Evolutionary conservation across 2,888 invertebrate genomes (phyloP), one percentile per base, ranked within the genome.

Genomic region (Lochmaea capreae): DNA sequence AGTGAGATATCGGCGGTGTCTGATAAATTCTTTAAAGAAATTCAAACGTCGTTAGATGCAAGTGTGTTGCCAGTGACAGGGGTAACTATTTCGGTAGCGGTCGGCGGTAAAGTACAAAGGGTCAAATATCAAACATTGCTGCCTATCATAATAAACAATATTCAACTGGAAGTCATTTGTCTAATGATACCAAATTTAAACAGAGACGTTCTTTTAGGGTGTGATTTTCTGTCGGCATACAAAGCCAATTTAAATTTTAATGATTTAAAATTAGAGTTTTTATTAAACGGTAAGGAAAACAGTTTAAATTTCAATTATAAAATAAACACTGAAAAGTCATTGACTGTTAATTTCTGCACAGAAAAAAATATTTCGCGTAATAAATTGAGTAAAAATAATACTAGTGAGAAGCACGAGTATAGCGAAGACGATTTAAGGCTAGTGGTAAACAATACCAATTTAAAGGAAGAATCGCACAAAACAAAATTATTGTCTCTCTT

Each of bases 1-100:
- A 67, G 67, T 18, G 72, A 72, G n/a, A 57, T 72, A 3, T 72
- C 54, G 5, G 72, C 67, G 10, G 33, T 72, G 18, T 67, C 67
- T 26, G n/a, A 63, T 43, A 52, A 43, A 3, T 58, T 63, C 54
- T 63, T 63, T 22, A 22, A 39, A 9, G 58, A 58, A 3, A 43
- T 43, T 43, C 43, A 43, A 43, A 43, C 43, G 43, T 18, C 39
- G 4, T 3, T 46, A 14, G 12, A 61, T 14, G 65, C 52, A 43
- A 57, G 63, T 9, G 26, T 72, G 10, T 42, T 72, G 52, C 72
- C 63, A n/a, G 63, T 72, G 8, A 54, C 67, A 42, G 61, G 61
- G 11, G 67, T 72, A 3, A 42, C 42, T 12, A 67, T 67, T 52
- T 52, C 67, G 39, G 62, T 72, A 18, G 67, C 72, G 16, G 67